Conservation (phyloP, 2,797 vertebrate species). For the Salarias fasciatus region DNA sequence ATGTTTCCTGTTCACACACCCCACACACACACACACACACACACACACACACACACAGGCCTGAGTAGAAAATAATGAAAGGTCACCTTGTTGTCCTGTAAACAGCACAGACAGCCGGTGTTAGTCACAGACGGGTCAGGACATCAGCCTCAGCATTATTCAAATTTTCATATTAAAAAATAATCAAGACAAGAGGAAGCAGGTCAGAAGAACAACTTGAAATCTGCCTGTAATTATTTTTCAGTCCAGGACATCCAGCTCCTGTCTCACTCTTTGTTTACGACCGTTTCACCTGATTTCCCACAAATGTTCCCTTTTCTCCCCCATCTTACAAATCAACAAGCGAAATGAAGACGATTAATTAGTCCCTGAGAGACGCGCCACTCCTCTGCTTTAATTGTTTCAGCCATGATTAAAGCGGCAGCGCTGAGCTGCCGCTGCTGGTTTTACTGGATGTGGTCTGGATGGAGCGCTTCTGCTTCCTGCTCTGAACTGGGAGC, state of each 20-base stretch:
- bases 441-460: no score
- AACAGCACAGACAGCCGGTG: slow-evolving; percentile 78
- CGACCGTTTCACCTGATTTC: slow-evolving; percentile 7
- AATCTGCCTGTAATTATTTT: no score
- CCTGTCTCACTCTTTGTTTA: slow-evolving; percentile 2
- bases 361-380: slow-evolving; percentile 57
- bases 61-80: slow-evolving; percentile 74
- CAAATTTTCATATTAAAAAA: no score
- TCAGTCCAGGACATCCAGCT: no score
- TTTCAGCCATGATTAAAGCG: no score
- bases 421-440: no score
- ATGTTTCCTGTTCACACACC: slow-evolving; percentile 66
- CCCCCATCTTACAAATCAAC: slow-evolving; percentile 30
- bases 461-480: slow-evolving; percentile 2
- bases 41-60: slow-evolving; percentile 67
- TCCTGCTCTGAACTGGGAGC: slow-evolving; percentile 4
- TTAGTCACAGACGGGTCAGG: slow-evolving; percentile 4
- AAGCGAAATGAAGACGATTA: slow-evolving; percentile 45
- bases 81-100: slow-evolving; percentile 97
- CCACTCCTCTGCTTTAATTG: slow-evolving; percentile 46
- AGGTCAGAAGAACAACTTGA: no score
- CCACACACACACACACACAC: slow-evolving; percentile 74
- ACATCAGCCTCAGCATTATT: no score
- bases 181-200: no score
- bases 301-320: slow-evolving; percentile 28